Evolutionary conservation across 2,113 vertebrate genomes (phyloP), one percentile per base, ranked within the genome.

Genomic region (Polypterus bichir): DNA sequence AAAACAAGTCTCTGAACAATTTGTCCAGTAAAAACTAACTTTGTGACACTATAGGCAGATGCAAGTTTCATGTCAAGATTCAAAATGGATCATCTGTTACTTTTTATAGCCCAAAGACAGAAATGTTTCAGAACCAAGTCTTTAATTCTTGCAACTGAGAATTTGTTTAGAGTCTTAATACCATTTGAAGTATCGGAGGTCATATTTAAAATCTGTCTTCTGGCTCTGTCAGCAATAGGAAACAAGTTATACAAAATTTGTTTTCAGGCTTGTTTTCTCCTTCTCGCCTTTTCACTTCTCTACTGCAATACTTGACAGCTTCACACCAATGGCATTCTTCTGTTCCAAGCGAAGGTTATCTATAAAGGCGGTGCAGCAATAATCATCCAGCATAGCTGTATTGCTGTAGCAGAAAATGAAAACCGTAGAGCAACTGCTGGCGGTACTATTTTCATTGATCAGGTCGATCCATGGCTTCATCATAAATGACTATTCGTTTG

Each of bases 401-500:
- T 51, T 51, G 49, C 49, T 51, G 49, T 51, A 51, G 9, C 9
- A 51, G 9, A 27, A 51, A 79, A 77, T 78, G 81, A 55, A 65
- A 80, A 83, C 72, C 81, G 79, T 75, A 62, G 59, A 71, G 72
- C 79, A 81, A 79, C 77, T 82, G 11, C 64, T 77, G 73, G 76
- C 71, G 70, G 82, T 27, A 27, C 27, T 83, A 80, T 75, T 81
- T 83, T 97, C 91, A 97, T 86, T 94, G 89, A 86, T 91, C 83
- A 75, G 87, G 92, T 82, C 82, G 82, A 72, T 92, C 91, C 91
- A 89, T 88, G 88, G 86, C 87, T 89, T 91, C 89, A 68, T 89
- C 81, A 62, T 97, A 97, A 83, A 88, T 84, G 77, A 92, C 86
- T 85, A 97, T 90, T 86, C 89, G 91, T 90, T 90, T 91, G 85